A percentile compares a stretch with the other conserved stretches of the same genome.
Evolutionary conservation across 1,140 invertebrate species (phyloP).

Genomic region (Charaxes varanes): DNA sequence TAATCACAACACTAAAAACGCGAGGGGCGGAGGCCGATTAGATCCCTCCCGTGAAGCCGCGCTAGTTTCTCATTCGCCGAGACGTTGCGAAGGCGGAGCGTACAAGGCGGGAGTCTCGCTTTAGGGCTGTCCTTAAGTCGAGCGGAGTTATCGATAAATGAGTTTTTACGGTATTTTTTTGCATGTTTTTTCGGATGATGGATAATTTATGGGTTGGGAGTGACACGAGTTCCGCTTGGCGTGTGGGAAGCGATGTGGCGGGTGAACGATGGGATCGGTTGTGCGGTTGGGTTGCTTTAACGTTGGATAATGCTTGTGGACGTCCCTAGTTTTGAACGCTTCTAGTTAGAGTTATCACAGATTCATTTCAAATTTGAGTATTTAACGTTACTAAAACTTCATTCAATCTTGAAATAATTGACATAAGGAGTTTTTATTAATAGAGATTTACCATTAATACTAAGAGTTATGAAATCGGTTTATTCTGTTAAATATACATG

Average conservation of each 20-base stretch:
- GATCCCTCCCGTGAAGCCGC: slow-evolving; percentile 27
- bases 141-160: slow-evolving; percentile 54
- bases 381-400: too few species aligned
- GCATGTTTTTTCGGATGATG: slow-evolving; percentile 44
- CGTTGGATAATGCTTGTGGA: slow-evolving; percentile 17
- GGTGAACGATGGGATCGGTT: slow-evolving; percentile 25
- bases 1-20: slow-evolving; percentile 65
- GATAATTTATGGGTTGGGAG: slow-evolving; percentile 61
- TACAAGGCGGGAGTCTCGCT: slow-evolving; percentile 26
- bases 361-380: too few species aligned
- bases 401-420: too few species aligned
- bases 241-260: slow-evolving; percentile 35
- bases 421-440: too few species aligned
- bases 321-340: too few species aligned
- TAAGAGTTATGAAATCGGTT: too few species aligned
- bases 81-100: slow-evolving; percentile 39
- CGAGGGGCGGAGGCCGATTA: slow-evolving; percentile 33
- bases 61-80: slow-evolving; percentile 40
- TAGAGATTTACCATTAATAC: too few species aligned
- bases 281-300: slow-evolving; percentile 24
- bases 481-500: too few species aligned
- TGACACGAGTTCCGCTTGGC: slow-evolving; percentile 46
- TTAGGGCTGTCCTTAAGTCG: slow-evolving; percentile 41
- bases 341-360: too few species aligned
- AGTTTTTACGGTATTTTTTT: slow-evolving; percentile 46